Evolutionary conservation across 2,888 invertebrate genomes (phyloP), one percentile per base, ranked within the genome.

Genomic region (Urechis unicinctus): DNA sequence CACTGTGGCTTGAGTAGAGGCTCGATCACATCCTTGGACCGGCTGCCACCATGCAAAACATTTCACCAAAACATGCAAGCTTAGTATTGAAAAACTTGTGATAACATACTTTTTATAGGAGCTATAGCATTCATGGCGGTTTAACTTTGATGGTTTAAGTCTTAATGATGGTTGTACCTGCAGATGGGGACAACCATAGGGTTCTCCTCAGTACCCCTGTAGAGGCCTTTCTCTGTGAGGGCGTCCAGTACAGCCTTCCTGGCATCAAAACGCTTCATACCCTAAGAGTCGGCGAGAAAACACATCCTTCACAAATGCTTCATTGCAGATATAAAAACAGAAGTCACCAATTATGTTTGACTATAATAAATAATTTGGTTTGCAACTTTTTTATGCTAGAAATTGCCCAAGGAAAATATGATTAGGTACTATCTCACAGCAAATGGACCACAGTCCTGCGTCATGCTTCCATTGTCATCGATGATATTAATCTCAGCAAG

Each of bases 21-120:
- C 72, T 98, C 98, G 21, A 98, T 90, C 1, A 99, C 87, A 77
- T 99, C 98, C 79, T 95, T 96, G 1, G 95, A 95, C 42, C 98
- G 85, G 75, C 92, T 92, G 80, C 50, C 47, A 26, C 24, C 17
- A 9, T 46, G 29, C 30, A 24, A 30, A 22, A 31, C 26, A 30
- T 21, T 29, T 13, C 4, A 21, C 5, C n/a, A 30, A 6, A 41
- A 28, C 30, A 21, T 48, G n/a, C n/a, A 22, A 3, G 9, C 26
- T 52, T 17, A 48, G n/a, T 17, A 5, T 9, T 6, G 21, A 6
- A 17, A 50, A 41, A 43, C 5, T 9, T 5, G 21, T 9, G 22
- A 45, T 17, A 45, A 17, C 21, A 17, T 17, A 45, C 22, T 6
- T 45, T 45, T 21, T 6, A 45, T 21, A 45, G 6, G 13, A 36